These are phyloP conservation scores for Autographa pulchrina DNA, from an alignment of 2,888 invertebrate species.

Conservation along the genomic window DNA sequence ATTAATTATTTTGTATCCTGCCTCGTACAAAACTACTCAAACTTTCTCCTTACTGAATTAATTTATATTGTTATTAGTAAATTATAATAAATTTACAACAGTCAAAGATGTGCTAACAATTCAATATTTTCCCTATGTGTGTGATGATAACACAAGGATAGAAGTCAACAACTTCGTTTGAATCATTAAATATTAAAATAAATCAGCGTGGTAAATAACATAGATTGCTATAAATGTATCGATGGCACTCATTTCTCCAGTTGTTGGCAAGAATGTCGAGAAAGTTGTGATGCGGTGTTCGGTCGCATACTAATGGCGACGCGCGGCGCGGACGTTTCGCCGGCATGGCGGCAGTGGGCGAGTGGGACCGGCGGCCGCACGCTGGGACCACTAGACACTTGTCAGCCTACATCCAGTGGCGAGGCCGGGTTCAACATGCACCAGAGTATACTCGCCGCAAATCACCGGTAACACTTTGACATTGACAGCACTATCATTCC, in stretches of 20 bases:
- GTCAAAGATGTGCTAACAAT: too few species aligned
- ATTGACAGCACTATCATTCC: constrained; percentile 4
- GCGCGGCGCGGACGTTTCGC: constrained; percentile 72
- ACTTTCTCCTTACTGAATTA: background rate
- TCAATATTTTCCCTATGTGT: background rate
- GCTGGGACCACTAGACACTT: constrained; percentile 77
- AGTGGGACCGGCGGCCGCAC: constrained; percentile 60
- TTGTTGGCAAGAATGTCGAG: constrained; percentile 87
- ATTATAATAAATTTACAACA: background rate
- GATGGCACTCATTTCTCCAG: constrained; percentile 85
- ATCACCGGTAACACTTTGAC: background rate
- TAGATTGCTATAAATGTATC: constrained; percentile 72
- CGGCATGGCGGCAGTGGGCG: constrained; percentile 64
- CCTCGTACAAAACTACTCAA: background rate
- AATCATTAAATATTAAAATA: constrained; percentile 2
- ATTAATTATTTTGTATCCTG: background rate
- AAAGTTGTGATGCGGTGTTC: constrained; percentile 86
- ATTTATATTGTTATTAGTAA: background rate
- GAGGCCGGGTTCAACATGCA: constrained; percentile 55
- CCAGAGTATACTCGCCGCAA: background rate
- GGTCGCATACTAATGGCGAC: constrained; percentile 86
- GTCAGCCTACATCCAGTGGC: constrained; percentile 82
- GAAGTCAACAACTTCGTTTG: background rate
- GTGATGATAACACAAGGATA: constrained; percentile 1
- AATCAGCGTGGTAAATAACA: constrained; percentile 47